These are phyloP conservation scores for Tetragonula clypearis DNA, from an alignment of 1,140 invertebrate species.

Conservation along the genomic window DNA sequence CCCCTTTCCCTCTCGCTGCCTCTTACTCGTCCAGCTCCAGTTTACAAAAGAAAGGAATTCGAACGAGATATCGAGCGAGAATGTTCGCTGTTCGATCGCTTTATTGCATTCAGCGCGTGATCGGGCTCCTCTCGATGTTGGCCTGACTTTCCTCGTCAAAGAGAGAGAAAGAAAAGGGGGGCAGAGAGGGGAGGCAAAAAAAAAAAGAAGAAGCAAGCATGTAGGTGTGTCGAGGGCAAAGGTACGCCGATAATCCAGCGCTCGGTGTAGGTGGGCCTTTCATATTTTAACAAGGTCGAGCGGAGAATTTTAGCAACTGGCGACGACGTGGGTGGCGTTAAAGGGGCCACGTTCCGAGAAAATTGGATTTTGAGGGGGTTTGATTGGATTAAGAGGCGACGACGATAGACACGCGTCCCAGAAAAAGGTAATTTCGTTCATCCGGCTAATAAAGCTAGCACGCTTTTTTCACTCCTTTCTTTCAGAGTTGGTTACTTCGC, in stretches of 20 bases:
- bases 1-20: no score
- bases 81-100: conserved; percentile 13
- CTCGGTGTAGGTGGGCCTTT: not conserved
- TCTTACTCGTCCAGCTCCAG: not conserved
- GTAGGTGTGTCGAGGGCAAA: not conserved
- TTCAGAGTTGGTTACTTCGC: not conserved
- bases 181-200: no score
- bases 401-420: conserved; percentile 22
- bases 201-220: not conserved
- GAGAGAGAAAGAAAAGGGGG: not conserved
- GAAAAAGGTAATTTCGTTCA: conserved; percentile 38
- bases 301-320: conserved; percentile 35
- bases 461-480: not conserved
- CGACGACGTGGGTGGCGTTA: conserved; percentile 23
- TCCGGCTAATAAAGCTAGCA: conserved; percentile 13
- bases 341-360: conserved; percentile 26
- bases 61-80: conserved; percentile 15
- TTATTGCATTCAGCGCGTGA: conserved; percentile 57
- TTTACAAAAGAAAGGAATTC: conserved; percentile 26
- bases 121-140: conserved; percentile 3
- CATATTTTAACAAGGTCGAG: conserved; percentile 46
- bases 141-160: not conserved
- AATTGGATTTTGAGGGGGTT: conserved; percentile 46
- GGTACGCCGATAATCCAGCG: conserved; percentile 4
- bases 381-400: conserved; percentile 44